These are phyloP conservation scores for Tor tambroides DNA, from an alignment of 2,113 vertebrate genomes.

Conservation along the genomic window DNA sequence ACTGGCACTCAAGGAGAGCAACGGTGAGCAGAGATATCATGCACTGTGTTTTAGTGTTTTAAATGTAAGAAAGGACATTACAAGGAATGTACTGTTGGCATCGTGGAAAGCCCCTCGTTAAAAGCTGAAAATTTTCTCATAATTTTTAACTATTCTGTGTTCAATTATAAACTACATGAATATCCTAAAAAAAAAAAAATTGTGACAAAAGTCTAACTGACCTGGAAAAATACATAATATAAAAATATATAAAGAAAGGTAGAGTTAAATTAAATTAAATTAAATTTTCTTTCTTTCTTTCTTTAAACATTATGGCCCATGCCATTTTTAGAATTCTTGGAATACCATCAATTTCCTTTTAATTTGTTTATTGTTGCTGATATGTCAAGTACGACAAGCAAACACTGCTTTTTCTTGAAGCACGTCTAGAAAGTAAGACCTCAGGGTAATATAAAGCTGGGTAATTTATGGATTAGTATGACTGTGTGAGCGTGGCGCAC, in stretches of 20 bases:
- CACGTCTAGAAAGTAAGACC: constrained; percentile 22
- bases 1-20: constrained; percentile 76
- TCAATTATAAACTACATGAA: not conserved
- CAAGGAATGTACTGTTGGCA: constrained; percentile 38
- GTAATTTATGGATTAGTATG: constrained; percentile 32
- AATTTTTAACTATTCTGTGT: not conserved
- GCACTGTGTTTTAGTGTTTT: constrained; percentile 52
- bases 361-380: not conserved
- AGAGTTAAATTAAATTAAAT: too few species aligned
- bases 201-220: not conserved
- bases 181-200: not conserved
- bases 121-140: not conserved
- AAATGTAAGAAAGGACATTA: constrained; percentile 48
- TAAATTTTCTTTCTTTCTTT: too few species aligned
- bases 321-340: not conserved
- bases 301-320: not conserved
- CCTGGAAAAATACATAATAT: not conserved
- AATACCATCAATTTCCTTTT: not conserved
- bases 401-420: constrained; percentile 22
- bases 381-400: not conserved
- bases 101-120: constrained; percentile 5
- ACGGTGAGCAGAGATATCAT: constrained; percentile 64
- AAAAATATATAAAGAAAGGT: too few species aligned
- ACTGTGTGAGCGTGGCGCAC: constrained; percentile 1
- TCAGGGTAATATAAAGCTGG: not conserved